phyloP scores from a whole-genome alignment of 2,113 vertebrate genomes.

The Tachysurus vachellii region DNA sequence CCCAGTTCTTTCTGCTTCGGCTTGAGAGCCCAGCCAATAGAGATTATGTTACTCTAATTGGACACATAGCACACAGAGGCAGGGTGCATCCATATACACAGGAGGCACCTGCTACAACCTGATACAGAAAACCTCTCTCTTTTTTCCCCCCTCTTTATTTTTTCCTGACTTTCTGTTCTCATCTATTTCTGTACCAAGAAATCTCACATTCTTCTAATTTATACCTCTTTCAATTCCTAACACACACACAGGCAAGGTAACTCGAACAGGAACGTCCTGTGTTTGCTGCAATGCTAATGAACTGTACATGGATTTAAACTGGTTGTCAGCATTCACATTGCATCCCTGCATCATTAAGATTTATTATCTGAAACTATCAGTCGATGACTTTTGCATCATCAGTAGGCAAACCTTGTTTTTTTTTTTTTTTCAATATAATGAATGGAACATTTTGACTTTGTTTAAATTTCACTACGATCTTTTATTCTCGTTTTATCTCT shows the following conservation, averaged over 20 bases:
- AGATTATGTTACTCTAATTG: conserved; percentile 28
- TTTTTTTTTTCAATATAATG: conserved; percentile 5
- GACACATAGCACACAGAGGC: conserved; percentile 4
- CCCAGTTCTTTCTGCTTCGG: neutral
- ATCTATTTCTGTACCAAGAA: neutral
- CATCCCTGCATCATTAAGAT: neutral
- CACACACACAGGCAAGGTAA: neutral
- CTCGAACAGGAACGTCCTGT: neutral
- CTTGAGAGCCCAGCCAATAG: neutral
- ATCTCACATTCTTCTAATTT: neutral
- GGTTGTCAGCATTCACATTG: neutral
- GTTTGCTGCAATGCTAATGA: conserved; percentile 30
- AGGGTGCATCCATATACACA: conserved; percentile 58
- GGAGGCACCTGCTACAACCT: conserved; percentile 37
- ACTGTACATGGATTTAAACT: neutral
- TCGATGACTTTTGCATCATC: conserved; percentile 53
- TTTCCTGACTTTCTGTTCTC: neutral
- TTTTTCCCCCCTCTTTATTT: conserved; percentile 3
- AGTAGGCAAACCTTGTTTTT: conserved; percentile 47
- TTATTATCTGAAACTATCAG: neutral
- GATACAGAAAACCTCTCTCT: neutral
- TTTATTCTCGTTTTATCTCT: conserved; percentile 57
- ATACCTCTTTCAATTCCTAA: neutral
- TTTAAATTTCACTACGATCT: conserved; percentile 51
- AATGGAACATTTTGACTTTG: conserved; percentile 46